Percentiles rank a stretch among this genome's conserved stretches.
phyloP scores from a whole-genome alignment of 2,113 vertebrate genomes.

The Grallaria varia region DNA sequence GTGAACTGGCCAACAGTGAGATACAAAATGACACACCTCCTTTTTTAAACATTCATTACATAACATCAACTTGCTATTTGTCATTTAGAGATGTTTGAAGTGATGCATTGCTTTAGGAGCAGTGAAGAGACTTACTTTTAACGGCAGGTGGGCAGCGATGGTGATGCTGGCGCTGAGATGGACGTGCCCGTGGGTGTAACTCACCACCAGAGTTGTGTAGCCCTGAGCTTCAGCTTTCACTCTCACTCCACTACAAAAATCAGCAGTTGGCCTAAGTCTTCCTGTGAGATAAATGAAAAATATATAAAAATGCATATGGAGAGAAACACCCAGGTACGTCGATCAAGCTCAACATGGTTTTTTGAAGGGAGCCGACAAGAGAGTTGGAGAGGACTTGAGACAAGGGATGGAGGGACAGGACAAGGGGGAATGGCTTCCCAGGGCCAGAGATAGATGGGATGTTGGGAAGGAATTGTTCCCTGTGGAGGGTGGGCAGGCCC shows the following conservation, averaged over 20 bases:
- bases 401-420: background rate
- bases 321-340: background rate
- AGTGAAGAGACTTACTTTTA: constrained; percentile 76
- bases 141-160: constrained; percentile 84
- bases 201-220: constrained; percentile 81
- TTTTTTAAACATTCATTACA: background rate
- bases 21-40: fast-evolving
- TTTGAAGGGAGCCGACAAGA: background rate
- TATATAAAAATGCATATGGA: background rate
- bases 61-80: background rate
- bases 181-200: constrained; percentile 81
- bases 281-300: constrained; percentile 67
- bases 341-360: background rate
- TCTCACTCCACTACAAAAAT: constrained; percentile 85
- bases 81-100: background rate
- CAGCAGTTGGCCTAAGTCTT: constrained; percentile 74
- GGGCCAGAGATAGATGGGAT: background rate
- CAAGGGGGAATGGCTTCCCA: background rate
- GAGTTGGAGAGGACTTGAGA: background rate
- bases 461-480: background rate
- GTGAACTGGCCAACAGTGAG: background rate
- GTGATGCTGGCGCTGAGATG: constrained; percentile 86
- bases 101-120: background rate
- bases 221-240: constrained; percentile 82
- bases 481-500: background rate